phyloP scores from a whole-genome alignment of 2,797 vertebrate species.

The Gastrophryne carolinensis region DNA sequence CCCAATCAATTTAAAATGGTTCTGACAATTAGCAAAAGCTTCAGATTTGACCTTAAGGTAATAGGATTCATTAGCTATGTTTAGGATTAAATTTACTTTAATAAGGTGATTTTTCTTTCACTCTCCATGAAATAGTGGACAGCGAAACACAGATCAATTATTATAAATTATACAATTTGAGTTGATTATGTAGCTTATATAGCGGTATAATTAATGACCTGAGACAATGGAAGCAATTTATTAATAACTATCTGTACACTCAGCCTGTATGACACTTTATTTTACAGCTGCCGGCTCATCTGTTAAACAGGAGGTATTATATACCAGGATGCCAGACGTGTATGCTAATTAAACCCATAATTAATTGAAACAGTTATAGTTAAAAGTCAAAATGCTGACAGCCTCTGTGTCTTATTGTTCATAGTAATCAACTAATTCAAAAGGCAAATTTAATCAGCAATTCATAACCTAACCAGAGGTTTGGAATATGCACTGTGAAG shows the following conservation, averaged over 20 bases:
- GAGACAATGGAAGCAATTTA: constrained; percentile 86
- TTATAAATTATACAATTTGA: constrained; percentile 92
- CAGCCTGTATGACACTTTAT: constrained; percentile 72
- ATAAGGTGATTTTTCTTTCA: constrained; percentile 98
- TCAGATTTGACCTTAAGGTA: constrained; percentile 99
- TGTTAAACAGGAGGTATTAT: constrained; percentile 88
- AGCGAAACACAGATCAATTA: constrained; percentile 98
- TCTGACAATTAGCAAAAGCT: constrained; percentile 95
- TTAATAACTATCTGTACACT: constrained; percentile 93
- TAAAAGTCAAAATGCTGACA: constrained; percentile 88
- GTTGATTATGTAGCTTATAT: constrained; percentile 88
- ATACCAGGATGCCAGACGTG: constrained; percentile 83
- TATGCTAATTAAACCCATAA: constrained; percentile 94
- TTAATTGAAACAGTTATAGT: constrained; percentile 96
- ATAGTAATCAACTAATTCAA: constrained; percentile 89
- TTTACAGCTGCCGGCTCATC: constrained; percentile 80
- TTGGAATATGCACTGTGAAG: constrained; percentile 70
- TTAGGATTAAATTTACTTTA: constrained; percentile 99
- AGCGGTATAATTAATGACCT: constrained; percentile 97
- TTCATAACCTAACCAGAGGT: constrained; percentile 80
- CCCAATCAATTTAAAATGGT: constrained; percentile 98
- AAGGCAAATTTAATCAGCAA: constrained; percentile 94
- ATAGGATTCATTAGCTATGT: constrained; percentile 95
- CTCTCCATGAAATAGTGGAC: constrained; percentile 76
- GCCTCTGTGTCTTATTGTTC: constrained; percentile 85